Evolutionary conservation across 2,888 invertebrate genomes (phyloP).

Genomic region (Patella pellucida): DNA sequence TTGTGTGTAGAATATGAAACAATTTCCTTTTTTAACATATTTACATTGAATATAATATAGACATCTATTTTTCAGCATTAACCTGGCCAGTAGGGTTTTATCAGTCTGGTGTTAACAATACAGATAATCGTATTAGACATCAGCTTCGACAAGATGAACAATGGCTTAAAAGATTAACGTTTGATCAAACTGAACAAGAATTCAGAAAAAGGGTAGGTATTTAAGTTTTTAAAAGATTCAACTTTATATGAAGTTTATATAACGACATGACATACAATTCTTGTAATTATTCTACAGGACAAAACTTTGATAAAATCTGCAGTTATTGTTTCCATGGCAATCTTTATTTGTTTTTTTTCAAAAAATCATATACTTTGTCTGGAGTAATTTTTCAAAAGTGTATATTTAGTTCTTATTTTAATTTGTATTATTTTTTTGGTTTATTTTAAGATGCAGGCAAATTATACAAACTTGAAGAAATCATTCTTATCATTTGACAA

Average conservation of each 20-base stretch:
- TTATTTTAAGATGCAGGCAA: conserved; percentile 59
- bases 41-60: background rate
- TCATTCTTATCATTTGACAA: conserved; percentile 66
- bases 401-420: no score
- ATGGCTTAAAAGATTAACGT: conserved; percentile 48
- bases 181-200: conserved; percentile 63
- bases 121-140: conserved; percentile 27
- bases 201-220: conserved; percentile 61
- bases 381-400: no score
- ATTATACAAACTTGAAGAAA: conserved; percentile 63
- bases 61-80: conserved; percentile 41
- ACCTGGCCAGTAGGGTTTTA: conserved; percentile 48
- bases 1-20: conserved; percentile 11
- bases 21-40: background rate
- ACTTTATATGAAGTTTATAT: no score
- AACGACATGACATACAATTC: no score
- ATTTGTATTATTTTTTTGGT: background rate
- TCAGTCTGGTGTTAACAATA: conserved; percentile 38
- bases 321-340: no score
- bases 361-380: no score
- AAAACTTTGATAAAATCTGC: no score
- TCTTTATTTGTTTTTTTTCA: no score
- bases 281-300: no score
- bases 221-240: background rate
- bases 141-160: conserved; percentile 53